These are phyloP conservation scores for Lutjanus erythropterus DNA, from an alignment of 2,113 vertebrate genomes.

Conservation along the genomic window DNA sequence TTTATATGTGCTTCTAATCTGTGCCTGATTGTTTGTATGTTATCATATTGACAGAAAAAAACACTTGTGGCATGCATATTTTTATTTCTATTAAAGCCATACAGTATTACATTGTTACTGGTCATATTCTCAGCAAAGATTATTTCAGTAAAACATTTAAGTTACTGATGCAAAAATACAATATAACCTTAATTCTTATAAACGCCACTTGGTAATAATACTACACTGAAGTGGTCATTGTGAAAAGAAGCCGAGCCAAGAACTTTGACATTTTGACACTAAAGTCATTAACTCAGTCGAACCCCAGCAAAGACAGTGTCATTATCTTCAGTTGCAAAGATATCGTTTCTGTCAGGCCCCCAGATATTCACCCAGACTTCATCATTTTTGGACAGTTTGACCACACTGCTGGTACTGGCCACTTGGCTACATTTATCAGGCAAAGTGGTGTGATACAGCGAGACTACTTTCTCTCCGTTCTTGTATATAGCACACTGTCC, in stretches of 20 bases:
- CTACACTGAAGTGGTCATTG: not conserved
- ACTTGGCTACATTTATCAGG: slow-evolving; percentile 62
- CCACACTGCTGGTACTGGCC: slow-evolving; percentile 58
- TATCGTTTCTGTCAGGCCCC: slow-evolving; percentile 54
- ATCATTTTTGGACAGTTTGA: slow-evolving; percentile 37
- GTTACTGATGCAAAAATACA: slow-evolving; percentile 8
- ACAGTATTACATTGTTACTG: not conserved
- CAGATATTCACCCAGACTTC: slow-evolving; percentile 46
- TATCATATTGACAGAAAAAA: too few species aligned
- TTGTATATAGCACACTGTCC: slow-evolving; percentile 58
- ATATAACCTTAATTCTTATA: not conserved
- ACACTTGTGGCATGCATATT: not conserved
- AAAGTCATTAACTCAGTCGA: slow-evolving; percentile 21
- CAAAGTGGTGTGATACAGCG: slow-evolving; percentile 56
- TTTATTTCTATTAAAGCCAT: not conserved
- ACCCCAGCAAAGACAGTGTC: slow-evolving; percentile 63
- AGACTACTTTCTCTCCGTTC: slow-evolving; percentile 71
- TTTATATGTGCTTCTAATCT: too few species aligned
- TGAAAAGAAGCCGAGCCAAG: too few species aligned
- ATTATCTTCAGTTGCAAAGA: slow-evolving; percentile 63
- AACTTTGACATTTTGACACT: not conserved
- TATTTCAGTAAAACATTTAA: not conserved
- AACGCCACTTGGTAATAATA: not conserved
- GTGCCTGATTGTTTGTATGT: too few species aligned
- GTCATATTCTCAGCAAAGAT: not conserved